Conservation (phyloP, 2,797 vertebrate species). For the Hyperoplus lanceolatus region DNA sequence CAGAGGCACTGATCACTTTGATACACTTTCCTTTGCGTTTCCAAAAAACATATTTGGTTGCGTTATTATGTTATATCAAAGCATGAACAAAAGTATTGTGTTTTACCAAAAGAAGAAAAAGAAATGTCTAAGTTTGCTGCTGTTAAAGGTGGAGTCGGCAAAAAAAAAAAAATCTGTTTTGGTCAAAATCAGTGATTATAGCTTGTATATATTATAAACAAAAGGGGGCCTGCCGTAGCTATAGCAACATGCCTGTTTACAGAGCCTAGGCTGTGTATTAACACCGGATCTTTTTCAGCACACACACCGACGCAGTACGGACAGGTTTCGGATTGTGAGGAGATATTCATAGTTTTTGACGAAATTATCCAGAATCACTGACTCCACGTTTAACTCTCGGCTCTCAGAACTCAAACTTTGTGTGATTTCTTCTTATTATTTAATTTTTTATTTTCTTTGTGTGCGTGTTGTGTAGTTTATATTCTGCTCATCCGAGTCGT, state of each 20-base stretch:
- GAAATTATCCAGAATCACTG: no score
- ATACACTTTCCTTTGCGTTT: slow-evolving; percentile 53
- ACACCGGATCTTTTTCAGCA: no score
- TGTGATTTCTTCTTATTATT: slow-evolving; percentile 50
- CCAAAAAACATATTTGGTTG: slow-evolving; percentile 65
- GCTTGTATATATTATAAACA: no score
- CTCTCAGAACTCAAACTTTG: slow-evolving; percentile 54
- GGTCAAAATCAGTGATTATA: no score
- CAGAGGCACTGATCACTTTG: slow-evolving; percentile 49
- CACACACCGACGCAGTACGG: no score
- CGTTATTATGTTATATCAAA: slow-evolving; percentile 61
- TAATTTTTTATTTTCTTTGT: slow-evolving; percentile 17
- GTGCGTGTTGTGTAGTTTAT: slow-evolving; percentile 61
- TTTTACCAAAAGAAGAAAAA: slow-evolving; percentile 32
- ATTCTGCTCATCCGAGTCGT: slow-evolving; percentile 46
- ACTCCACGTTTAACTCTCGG: background rate
- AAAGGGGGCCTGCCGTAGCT: no score
- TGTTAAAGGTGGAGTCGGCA: background rate
- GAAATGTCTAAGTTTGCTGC: no score
- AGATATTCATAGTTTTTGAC: no score
- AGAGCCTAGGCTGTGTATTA: no score
- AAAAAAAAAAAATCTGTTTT: background rate
- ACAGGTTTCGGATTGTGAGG: no score
- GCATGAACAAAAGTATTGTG: slow-evolving; percentile 73
- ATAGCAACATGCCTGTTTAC: no score